Percentiles rank a stretch among this genome's conserved stretches.
phyloP scores from a whole-genome alignment of 2,888 invertebrate species.

The Ganaspis brasiliensis region DNA sequence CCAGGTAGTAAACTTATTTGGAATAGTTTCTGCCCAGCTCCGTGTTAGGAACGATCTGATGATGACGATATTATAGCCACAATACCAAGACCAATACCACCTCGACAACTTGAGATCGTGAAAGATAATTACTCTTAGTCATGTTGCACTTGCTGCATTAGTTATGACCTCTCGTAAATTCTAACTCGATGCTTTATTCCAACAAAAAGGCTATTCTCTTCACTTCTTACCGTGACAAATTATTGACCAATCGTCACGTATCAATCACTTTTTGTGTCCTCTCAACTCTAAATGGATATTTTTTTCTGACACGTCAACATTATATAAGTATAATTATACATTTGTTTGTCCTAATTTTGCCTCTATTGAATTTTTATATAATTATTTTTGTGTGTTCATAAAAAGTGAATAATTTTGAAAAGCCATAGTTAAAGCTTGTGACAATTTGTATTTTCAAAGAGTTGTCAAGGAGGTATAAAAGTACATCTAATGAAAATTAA shows the following conservation, averaged over 20 bases:
- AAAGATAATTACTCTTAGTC: slow-evolving; percentile 38
- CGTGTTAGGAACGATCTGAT: slow-evolving; percentile 62
- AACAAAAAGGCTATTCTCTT: not conserved
- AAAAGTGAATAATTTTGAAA: no score
- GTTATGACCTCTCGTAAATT: slow-evolving; percentile 36
- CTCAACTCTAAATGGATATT: no score
- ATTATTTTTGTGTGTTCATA: no score
- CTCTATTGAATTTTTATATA: no score
- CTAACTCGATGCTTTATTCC: not conserved
- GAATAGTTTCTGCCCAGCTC: slow-evolving; percentile 72
- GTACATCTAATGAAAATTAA: no score
- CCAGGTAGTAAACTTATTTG: slow-evolving; percentile 76
- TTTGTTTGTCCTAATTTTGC: no score
- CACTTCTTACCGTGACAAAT: slow-evolving; percentile 12
- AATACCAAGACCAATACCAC: slow-evolving; percentile 9
- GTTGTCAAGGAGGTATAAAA: no score
- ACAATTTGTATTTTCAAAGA: no score
- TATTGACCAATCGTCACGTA: slow-evolving; percentile 28
- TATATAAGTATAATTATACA: no score
- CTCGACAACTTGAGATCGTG: slow-evolving; percentile 6
- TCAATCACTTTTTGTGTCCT: not conserved
- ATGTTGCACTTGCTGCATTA: slow-evolving; percentile 36
- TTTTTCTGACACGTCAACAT: no score
- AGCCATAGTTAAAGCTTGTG: no score
- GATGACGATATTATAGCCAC: slow-evolving; percentile 63